Evolutionary conservation across 2,797 vertebrate species (phyloP).

Genomic region (Syngnathus acus): DNA sequence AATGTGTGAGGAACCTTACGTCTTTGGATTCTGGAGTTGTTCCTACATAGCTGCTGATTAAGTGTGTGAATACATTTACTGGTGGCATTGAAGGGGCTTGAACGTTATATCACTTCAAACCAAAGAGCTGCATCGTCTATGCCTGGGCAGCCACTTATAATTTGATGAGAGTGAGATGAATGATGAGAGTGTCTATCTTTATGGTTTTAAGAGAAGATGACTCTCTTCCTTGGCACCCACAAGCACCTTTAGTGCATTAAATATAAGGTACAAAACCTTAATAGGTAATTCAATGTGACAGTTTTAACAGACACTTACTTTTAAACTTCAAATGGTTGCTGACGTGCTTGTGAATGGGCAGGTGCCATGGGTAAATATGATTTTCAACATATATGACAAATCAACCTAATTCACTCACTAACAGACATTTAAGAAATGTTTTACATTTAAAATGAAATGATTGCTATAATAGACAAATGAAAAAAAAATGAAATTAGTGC

Average conservation of each 20-base stretch:
- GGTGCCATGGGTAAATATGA: neutral
- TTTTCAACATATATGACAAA: neutral
- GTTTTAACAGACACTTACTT: constrained; percentile 19
- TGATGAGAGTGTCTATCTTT: constrained; percentile 24
- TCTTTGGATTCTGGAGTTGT: neutral
- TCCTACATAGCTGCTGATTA: neutral
- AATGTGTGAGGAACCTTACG: neutral
- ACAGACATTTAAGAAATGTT: neutral
- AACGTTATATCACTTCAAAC: constrained; percentile 41
- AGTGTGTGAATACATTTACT: neutral
- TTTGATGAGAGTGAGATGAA: constrained; percentile 36
- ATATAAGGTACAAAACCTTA: constrained; percentile 37
- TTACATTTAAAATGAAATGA: neutral
- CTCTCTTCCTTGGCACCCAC: constrained; percentile 45
- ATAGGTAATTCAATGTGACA: constrained; percentile 42
- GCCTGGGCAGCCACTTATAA: constrained; percentile 34
- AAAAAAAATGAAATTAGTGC: too few relatives aligned
- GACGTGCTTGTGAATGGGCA: constrained; percentile 9
- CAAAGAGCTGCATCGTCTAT: constrained; percentile 27
- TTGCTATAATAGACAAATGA: too few relatives aligned
- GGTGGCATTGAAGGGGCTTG: constrained; percentile 17
- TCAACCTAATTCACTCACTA: neutral
- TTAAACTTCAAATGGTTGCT: constrained; percentile 12
- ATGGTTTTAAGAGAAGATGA: constrained; percentile 31
- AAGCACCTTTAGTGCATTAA: constrained; percentile 62